Evolutionary conservation across 2,797 vertebrate species (phyloP).

Genomic region (Tadarida brasiliensis): DNA sequence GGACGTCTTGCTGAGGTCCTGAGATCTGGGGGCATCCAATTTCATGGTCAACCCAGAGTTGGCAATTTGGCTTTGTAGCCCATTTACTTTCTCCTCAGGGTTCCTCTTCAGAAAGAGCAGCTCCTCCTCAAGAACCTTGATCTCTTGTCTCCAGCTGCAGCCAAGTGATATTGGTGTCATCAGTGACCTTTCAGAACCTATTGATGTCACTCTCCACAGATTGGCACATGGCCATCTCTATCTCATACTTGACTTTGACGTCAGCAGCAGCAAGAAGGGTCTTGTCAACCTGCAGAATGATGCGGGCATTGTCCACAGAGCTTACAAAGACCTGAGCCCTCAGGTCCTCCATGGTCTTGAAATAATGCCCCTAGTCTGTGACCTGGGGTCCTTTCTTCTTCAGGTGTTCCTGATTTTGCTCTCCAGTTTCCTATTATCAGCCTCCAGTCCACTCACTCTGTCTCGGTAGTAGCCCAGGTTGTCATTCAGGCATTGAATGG

Average conservation of each 20-base stretch:
- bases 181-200: neutral
- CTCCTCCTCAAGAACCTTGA: neutral
- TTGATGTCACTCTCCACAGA: neutral
- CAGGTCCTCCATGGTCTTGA: neutral
- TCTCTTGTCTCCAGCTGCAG: neutral
- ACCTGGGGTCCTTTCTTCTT: neutral
- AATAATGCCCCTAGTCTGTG: neutral
- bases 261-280: neutral
- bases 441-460: neutral
- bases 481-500: neutral
- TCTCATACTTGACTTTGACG: neutral
- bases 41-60: neutral
- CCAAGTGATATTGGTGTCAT: neutral
- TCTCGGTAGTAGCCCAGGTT: neutral
- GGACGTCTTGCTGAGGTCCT: neutral
- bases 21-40: neutral
- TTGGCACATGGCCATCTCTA: neutral
- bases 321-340: neutral
- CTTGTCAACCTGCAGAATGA: neutral
- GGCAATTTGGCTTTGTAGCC: neutral
- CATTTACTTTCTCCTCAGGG: neutral
- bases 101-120: neutral
- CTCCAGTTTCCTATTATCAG: neutral
- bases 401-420: neutral
- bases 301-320: neutral